These are phyloP conservation scores for Acrocephalus scirpaceus DNA, from an alignment of 2,797 vertebrate species.

Conservation along the genomic window DNA sequence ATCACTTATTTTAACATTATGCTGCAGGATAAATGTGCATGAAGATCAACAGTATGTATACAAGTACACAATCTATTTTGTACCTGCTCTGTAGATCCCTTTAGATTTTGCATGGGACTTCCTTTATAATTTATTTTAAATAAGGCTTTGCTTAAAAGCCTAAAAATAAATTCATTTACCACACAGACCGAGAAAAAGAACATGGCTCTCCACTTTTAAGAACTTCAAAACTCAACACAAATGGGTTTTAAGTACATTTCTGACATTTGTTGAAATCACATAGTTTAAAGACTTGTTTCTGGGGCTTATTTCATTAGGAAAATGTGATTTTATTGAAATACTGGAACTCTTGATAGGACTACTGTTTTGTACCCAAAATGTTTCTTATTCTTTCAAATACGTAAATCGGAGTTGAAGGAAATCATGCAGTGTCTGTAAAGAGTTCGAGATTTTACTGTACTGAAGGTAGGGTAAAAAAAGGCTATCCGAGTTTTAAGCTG, in stretches of 20 bases:
- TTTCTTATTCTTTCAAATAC: background rate
- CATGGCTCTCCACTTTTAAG: slow-evolving; percentile 17
- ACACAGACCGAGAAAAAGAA: slow-evolving; percentile 15
- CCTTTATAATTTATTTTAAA: slow-evolving; percentile 18
- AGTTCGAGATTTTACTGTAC: background rate
- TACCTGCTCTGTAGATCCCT: slow-evolving; percentile 45
- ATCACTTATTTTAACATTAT: slow-evolving; percentile 78
- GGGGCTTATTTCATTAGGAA: background rate
- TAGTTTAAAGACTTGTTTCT: background rate
- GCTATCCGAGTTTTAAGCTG: slow-evolving; percentile 32
- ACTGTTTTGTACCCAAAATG: background rate
- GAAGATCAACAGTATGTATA: slow-evolving; percentile 81
- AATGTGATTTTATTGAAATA: background rate
- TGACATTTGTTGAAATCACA: slow-evolving; percentile 37
- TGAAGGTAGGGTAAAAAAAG: background rate
- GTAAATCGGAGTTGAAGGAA: background rate
- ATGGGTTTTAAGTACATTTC: slow-evolving; percentile 62
- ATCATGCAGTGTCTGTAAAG: slow-evolving; percentile 59
- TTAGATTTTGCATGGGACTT: slow-evolving; percentile 57
- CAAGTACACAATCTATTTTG: background rate
- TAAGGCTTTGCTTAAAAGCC: slow-evolving; percentile 1
- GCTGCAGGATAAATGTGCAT: slow-evolving; percentile 78
- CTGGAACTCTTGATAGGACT: background rate
- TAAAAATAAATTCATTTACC: background rate
- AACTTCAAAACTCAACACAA: slow-evolving; percentile 62